Conservation (phyloP, 2,888 invertebrate genomes). For the Nomada goodeniana region DNA sequence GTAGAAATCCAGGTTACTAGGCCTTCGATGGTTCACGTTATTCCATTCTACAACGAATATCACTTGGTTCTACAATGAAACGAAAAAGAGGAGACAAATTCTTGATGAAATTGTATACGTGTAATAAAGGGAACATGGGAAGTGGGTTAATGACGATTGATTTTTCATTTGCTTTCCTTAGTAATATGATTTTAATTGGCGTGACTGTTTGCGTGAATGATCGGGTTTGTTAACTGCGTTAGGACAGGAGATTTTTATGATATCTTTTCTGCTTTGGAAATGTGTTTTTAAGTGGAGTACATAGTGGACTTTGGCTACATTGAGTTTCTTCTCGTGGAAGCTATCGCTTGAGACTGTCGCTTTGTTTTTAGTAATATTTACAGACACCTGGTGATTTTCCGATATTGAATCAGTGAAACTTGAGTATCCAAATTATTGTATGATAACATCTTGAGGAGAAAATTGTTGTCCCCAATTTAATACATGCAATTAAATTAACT, state of each 20-base stretch:
- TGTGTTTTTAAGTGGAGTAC: too few relatives aligned
- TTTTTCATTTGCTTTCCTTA: not conserved
- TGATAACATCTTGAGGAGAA: too few relatives aligned
- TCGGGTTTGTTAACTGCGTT: not conserved
- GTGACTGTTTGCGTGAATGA: not conserved
- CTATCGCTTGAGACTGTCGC: too few relatives aligned
- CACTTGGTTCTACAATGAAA: not conserved
- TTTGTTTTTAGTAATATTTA: too few relatives aligned
- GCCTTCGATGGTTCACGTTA: not conserved
- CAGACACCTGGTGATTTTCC: too few relatives aligned
- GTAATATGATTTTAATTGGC: not conserved
- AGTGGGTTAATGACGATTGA: not conserved
- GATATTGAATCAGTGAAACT: too few relatives aligned
- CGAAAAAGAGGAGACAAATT: not conserved
- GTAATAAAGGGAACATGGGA: not conserved
- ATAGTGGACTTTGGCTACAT: too few relatives aligned
- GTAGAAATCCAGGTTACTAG: not conserved
- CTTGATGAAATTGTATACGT: not conserved
- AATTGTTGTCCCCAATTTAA: too few relatives aligned
- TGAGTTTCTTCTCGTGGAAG: too few relatives aligned
- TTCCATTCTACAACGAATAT: not conserved
- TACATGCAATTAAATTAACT: too few relatives aligned
- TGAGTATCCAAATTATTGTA: too few relatives aligned
- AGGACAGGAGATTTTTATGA: too few relatives aligned
- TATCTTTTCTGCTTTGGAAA: not conserved